These are phyloP conservation scores for Hybognathus amarus DNA, from an alignment of 2,797 vertebrate genomes.

Conservation along the genomic window DNA sequence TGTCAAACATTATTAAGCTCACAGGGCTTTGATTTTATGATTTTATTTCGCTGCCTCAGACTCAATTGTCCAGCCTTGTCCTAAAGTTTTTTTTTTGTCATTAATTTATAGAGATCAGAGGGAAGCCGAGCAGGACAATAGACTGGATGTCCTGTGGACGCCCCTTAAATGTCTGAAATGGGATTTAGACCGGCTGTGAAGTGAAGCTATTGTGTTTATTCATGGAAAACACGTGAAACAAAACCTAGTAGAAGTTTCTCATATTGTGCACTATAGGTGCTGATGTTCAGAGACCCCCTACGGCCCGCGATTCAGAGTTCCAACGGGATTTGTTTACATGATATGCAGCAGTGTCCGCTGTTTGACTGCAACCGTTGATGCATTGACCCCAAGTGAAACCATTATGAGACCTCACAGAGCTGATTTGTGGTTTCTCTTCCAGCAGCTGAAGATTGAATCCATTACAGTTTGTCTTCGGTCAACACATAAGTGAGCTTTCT, in stretches of 20 bases:
- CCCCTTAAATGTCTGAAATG: not conserved
- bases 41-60: constrained; percentile 27
- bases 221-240: not conserved
- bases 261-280: not conserved
- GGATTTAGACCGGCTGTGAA: constrained; percentile 9
- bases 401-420: not conserved
- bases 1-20: constrained; percentile 41
- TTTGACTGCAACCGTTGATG: not conserved
- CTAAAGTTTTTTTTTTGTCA: not conserved
- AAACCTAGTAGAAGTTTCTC: not conserved
- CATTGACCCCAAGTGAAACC: constrained; percentile 7
- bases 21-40: constrained; percentile 44
- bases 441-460: not conserved
- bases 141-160: constrained; percentile 19
- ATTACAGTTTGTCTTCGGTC: not conserved
- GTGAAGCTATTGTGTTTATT: not conserved
- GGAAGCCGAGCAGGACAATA: not conserved
- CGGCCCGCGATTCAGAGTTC: constrained; percentile 1
- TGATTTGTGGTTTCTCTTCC: not conserved
- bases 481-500: not conserved
- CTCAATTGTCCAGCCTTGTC: not conserved
- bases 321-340: constrained; percentile 31
- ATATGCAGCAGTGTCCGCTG: constrained; percentile 26
- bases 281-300: constrained; percentile 19
- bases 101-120: constrained; percentile 9